phyloP scores from a whole-genome alignment of 1,140 invertebrate species.

The Cydia pomonella region DNA sequence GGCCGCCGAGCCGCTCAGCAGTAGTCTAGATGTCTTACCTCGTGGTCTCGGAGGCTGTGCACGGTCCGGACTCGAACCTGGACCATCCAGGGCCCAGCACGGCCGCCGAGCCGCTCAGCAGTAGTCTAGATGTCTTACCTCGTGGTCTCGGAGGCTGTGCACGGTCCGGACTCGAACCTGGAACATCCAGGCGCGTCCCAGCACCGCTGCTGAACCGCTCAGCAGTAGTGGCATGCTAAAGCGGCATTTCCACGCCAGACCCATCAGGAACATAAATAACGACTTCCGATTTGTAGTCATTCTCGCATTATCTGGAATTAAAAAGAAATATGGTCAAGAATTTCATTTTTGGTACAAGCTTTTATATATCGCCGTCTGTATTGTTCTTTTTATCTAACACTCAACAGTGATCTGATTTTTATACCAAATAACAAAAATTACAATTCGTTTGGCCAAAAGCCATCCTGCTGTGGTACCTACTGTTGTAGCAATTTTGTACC shows the following conservation, averaged over 20 bases:
- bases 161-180: conserved; percentile 72
- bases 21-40: conserved; percentile 38
- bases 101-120: too few relatives aligned
- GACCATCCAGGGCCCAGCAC: too few relatives aligned
- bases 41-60: too few relatives aligned
- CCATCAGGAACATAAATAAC: conserved; percentile 74
- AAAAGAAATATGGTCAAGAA: neutral
- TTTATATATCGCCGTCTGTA: too few relatives aligned
- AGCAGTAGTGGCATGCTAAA: conserved; percentile 72
- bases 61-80: too few relatives aligned
- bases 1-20: conserved; percentile 67
- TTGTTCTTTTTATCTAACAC: too few relatives aligned
- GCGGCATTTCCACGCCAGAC: conserved; percentile 69
- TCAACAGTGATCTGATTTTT: too few relatives aligned
- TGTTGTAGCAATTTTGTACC: too few relatives aligned
- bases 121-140: conserved; percentile 43
- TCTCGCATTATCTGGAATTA: conserved; percentile 36
- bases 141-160: conserved; percentile 60
- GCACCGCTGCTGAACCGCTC: conserved; percentile 66
- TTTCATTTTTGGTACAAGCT: too few relatives aligned
- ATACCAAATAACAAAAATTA: too few relatives aligned
- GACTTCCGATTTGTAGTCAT: conserved; percentile 61
- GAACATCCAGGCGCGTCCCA: conserved; percentile 74
- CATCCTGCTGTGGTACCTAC: too few relatives aligned
- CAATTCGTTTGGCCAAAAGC: too few relatives aligned